A percentile compares a stretch with the other conserved stretches of the same genome.
Evolutionary conservation across 2,113 vertebrate species (phyloP).

Genomic region (Arothron firmamentum): DNA sequence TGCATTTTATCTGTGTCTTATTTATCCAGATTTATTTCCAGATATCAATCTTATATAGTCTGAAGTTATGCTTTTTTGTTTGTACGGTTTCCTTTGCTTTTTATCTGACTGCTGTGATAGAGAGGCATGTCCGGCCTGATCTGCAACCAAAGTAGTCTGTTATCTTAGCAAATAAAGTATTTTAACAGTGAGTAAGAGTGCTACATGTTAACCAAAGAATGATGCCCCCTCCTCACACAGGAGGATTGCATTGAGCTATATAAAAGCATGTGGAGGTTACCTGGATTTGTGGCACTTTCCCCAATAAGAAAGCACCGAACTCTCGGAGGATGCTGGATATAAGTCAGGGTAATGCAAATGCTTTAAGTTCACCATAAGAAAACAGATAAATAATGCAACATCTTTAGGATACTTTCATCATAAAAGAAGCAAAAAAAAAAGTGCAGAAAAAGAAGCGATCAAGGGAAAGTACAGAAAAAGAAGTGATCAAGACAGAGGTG

Average conservation of each 20-base stretch:
- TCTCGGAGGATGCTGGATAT: conserved; percentile 2
- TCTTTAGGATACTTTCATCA: conserved; percentile 4
- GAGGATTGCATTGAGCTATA: neutral
- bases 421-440: conserved; percentile 11
- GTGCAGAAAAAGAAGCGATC: neutral
- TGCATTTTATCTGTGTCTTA: neutral
- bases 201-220: conserved; percentile 1
- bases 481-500: neutral
- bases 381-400: conserved; percentile 8
- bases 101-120: conserved; percentile 37
- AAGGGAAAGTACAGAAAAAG: conserved; percentile 4
- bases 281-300: neutral
- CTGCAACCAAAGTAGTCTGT: conserved; percentile 5
- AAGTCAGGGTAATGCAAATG: neutral
- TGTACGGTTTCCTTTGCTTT: conserved; percentile 20
- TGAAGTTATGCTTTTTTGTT: conserved; percentile 7
- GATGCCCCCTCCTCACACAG: neutral
- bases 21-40: conserved; percentile 7
- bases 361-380: neutral
- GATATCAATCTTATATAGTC: conserved; percentile 10
- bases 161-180: conserved; percentile 39
- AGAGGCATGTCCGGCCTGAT: conserved; percentile 1
- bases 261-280: conserved; percentile 19
- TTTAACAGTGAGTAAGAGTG: conserved; percentile 28
- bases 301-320: conserved; percentile 1